Conservation (phyloP, 1,140 invertebrate species). For the Diabrotica undecimpunctata region DNA sequence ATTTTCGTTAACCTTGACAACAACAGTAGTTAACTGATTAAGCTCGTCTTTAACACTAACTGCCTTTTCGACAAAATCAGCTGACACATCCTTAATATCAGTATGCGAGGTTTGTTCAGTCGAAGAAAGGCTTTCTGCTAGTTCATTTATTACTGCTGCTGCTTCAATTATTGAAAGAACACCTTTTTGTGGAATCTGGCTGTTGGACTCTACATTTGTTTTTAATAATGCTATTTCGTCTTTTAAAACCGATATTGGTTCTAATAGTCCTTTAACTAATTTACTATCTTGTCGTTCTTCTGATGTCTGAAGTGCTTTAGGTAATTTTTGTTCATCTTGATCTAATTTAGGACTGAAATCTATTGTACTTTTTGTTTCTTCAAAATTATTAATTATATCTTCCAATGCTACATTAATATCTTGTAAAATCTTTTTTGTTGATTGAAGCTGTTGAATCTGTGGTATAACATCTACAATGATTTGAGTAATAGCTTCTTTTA, state of each 20-base stretch:
- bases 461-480: too few species aligned
- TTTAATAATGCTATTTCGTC: constrained; percentile 17
- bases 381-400: too few species aligned
- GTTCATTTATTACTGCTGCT: background rate
- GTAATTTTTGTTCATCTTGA: too few species aligned
- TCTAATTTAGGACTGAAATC: too few species aligned
- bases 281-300: background rate
- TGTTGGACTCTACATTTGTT: background rate
- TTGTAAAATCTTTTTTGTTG: too few species aligned
- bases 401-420: too few species aligned
- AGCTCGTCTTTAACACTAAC: background rate
- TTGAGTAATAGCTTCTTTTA: too few species aligned
- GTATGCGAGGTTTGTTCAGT: background rate
- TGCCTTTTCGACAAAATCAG: background rate
- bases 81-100: background rate
- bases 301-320: background rate
- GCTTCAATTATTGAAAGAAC: background rate
- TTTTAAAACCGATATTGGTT: background rate
- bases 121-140: background rate
- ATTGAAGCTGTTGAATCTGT: too few species aligned
- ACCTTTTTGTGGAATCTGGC: constrained; percentile 7
- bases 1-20: background rate
- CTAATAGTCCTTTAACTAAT: background rate
- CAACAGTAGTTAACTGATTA: background rate
- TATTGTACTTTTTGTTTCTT: too few species aligned